A percentile compares a stretch with the other conserved stretches of the same genome.
Conservation (phyloP, 2,888 invertebrate genomes). For the Caradrina kadenii region DNA sequence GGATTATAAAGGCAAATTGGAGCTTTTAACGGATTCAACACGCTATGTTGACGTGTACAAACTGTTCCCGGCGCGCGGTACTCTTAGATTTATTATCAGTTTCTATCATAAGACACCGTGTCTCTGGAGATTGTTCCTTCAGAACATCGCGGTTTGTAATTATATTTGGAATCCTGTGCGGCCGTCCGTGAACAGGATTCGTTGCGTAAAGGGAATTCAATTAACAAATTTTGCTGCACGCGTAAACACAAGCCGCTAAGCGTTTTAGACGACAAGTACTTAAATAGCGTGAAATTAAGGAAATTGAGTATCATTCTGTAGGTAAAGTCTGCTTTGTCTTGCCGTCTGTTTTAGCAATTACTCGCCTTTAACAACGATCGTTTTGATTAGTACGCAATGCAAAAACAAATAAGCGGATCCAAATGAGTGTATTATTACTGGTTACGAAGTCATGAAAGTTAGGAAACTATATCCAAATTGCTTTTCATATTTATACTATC, state of each 20-base stretch:
- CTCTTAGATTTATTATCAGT: conserved; percentile 59
- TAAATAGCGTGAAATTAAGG: conserved; percentile 60
- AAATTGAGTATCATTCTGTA: conserved; percentile 31
- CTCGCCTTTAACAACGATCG: conserved; percentile 20
- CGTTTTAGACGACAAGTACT: conserved; percentile 51
- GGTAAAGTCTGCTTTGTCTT: conserved; percentile 11
- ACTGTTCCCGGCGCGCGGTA: conserved; percentile 43
- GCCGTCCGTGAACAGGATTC: conserved; percentile 66
- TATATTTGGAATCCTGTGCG: conserved; percentile 61
- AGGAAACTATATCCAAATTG: background rate
- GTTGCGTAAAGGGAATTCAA: conserved; percentile 70
- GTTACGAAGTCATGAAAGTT: background rate
- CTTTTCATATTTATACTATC: conserved; percentile 1
- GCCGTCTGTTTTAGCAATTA: conserved; percentile 33
- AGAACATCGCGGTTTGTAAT: conserved; percentile 57
- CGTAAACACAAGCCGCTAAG: conserved; percentile 52
- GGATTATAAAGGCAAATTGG: conserved; percentile 70
- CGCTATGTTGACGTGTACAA: conserved; percentile 50
- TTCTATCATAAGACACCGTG: conserved; percentile 52
- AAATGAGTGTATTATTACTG: conserved; percentile 12
- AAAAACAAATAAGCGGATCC: conserved; percentile 11
- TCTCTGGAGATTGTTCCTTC: conserved; percentile 42
- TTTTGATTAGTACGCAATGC: conserved; percentile 27
- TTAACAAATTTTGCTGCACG: conserved; percentile 65
- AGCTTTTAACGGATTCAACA: conserved; percentile 63